Conservation (phyloP, 2,113 vertebrate species). For the Carlito syrichta region DNA sequence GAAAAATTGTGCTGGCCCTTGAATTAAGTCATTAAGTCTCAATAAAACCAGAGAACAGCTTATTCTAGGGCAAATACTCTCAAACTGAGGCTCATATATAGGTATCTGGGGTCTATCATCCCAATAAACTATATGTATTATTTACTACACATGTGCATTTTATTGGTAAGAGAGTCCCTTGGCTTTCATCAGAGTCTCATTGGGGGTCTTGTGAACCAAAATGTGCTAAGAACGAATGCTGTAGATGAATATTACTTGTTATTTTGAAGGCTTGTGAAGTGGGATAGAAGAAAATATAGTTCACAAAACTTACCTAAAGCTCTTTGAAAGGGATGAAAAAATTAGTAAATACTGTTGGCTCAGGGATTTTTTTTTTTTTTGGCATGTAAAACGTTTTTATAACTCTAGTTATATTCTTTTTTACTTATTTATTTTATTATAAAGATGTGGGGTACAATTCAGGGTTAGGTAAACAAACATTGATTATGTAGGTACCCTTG, state of each 20-base stretch:
- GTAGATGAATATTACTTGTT: not conserved
- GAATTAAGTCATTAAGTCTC: not conserved
- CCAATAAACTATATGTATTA: not conserved
- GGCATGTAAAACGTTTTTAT: not conserved
- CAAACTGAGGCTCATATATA: not conserved
- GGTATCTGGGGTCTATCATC: not conserved
- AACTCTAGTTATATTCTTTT: too few species aligned
- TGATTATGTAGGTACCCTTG: too few species aligned
- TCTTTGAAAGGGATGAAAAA: not conserved
- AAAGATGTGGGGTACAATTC: too few species aligned
- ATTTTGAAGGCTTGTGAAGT: not conserved
- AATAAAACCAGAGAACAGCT: not conserved
- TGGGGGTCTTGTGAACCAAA: not conserved
- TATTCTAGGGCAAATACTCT: not conserved
- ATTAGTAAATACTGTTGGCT: not conserved
- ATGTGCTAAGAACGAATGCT: not conserved
- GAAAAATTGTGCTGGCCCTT: not conserved
- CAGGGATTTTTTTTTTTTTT: not conserved
- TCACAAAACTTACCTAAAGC: not conserved
- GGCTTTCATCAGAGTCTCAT: not conserved
- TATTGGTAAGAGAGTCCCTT: not conserved
- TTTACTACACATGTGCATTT: not conserved
- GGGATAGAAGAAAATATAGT: not conserved
- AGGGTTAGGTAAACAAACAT: too few species aligned
- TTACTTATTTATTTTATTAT: too few species aligned